Evolutionary conservation across 2,888 invertebrate species (phyloP), one percentile per base, ranked within the genome.

Genomic region (Sympetrum striolatum): DNA sequence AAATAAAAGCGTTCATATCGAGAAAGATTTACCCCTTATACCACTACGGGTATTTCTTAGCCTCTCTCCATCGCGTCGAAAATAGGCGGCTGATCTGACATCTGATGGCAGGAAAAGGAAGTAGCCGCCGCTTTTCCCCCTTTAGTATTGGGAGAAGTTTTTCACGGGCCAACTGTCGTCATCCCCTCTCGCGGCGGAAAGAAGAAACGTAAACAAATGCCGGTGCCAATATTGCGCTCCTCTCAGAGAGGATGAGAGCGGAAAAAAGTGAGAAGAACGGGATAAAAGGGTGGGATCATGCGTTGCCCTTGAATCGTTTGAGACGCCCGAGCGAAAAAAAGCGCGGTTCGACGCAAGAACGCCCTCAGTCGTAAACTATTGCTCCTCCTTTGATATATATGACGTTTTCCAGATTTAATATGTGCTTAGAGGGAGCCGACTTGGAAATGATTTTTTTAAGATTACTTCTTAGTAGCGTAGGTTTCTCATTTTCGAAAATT

Each of bases 141-240:
- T 37, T 0, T 18, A 35, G 37, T 39, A 44, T 81, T 48, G 35
- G 86, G 37, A 37, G 37, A 22, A 80, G 64, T 35, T 86, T 64
- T 86, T 86, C 86, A 86, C 86, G 86, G 58, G 64, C 39, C 86
- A 86, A 86, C 86, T 86, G 86, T 58, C 86, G 86, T 60, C 86
- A 22, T 48, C 60, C 37, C 48, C 81, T 60, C 60, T 64, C 31
- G n/a, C n/a, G 58, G 64, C 86, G 86, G 31, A 86, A 86, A 86
- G 86, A 35, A 86, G 86, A 86, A 86, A 60, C 86, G 86, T 86
- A 86, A 86, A 86, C 86, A 86, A 86, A 86, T 86, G 58, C 60
- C 64, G 60, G 86, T 31, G 60, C 86, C 86, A 37, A 86, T 86
- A 86, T 86, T 86, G 86, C 86, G 58, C 37, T 60, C 86, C 86